phyloP scores from a whole-genome alignment of 2,888 invertebrate genomes.

The Leuctra nigra region DNA sequence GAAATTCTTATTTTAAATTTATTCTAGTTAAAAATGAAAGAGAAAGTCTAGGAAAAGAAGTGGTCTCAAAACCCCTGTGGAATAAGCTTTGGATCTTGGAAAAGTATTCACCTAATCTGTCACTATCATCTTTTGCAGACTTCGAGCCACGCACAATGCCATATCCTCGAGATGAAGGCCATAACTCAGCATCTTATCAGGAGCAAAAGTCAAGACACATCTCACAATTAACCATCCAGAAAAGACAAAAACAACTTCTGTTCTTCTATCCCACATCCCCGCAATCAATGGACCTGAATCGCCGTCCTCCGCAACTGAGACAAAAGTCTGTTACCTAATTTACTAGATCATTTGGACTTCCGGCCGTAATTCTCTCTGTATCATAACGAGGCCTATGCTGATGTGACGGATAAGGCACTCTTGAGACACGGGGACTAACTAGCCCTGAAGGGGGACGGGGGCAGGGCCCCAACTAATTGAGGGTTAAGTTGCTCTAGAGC shows the following conservation, averaged over 20 bases:
- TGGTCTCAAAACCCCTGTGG: no score
- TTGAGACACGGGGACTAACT: not conserved
- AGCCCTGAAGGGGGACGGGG: not conserved
- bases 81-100: no score
- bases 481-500: slow-evolving; percentile 1
- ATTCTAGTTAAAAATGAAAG: slow-evolving; percentile 26
- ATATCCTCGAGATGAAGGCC: no score
- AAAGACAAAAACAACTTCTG: not conserved
- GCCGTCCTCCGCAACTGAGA: no score
- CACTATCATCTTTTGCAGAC: no score
- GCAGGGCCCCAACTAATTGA: not conserved
- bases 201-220: no score
- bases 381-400: not conserved
- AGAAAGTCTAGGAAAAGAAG: slow-evolving; percentile 3
- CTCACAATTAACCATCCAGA: not conserved
- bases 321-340: slow-evolving; percentile 5
- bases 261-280: not conserved
- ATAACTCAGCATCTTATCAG: no score
- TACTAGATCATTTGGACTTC: slow-evolving; percentile 24
- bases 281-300: not conserved
- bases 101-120: no score
- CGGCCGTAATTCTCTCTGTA: slow-evolving; percentile 19
- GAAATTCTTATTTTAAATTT: slow-evolving; percentile 28
- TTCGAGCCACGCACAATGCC: no score
- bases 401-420: not conserved